Base-by-base conservation (phyloP, 1,140 invertebrate genomes). In the Drosophila kepulauana region DNA sequence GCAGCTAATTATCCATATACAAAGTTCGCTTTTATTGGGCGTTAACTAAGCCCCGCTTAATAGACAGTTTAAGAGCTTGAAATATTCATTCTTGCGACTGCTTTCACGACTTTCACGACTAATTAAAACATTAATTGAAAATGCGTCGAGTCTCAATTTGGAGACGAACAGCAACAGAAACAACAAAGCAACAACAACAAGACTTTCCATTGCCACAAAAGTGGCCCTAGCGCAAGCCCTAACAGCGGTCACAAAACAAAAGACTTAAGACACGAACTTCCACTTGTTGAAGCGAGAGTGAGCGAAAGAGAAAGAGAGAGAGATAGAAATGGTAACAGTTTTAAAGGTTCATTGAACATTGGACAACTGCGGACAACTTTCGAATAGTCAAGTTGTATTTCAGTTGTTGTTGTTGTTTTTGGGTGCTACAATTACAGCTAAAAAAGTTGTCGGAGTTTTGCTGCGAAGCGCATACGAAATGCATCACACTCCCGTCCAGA, bases 321-420 rank as follows among this genome's bases (percentile, higher is more conserved):
- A 41, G n/a, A 1, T 15, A 52, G 33, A 72, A 76, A 75, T 49
- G 73, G 67, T 75, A 71, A 75, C 67, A 66, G 59, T 66, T 76
- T 66, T 38, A 43, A 76, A 54, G 74, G 74, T 76, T 76, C 74
- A 76, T 76, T 76, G 74, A 76, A 74, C 71, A 74, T 54, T 54
- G 52, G 61, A 63, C 67, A 75, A 49, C 25, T 48, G 52, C 45
- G 68, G 46, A 72, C 74, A 76, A 72, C 74, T 76, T 76, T 76
- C 68, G 68, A 72, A 76, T 76, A 35, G 62, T 28, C 28, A 45
- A 52, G 58, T 43, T 45, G 6, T 52, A 3, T 16, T 46, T 35
- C 11, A 33, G 38, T 35, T 52, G 30, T 57, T 59, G 52, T 41
- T 46, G 30, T 43, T 66, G 51, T 59, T 67, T 33, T 66, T 71